Percentiles rank a stretch among this genome's conserved stretches.
phyloP scores from a whole-genome alignment of 2,113 vertebrate species.

The Clinocottus analis region DNA sequence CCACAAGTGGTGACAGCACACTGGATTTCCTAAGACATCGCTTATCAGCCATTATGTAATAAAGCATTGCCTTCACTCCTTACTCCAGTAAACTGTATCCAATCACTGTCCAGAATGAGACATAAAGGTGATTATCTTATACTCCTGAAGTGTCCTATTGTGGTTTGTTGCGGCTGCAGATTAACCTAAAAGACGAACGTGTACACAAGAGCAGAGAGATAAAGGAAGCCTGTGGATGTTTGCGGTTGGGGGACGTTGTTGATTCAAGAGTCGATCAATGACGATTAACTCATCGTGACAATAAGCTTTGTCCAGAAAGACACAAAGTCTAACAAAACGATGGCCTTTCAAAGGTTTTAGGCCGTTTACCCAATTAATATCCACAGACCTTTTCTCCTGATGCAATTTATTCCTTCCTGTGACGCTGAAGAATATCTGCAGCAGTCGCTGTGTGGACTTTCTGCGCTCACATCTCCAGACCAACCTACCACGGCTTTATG shows the following conservation, averaged over 20 bases:
- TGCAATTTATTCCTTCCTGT: not conserved
- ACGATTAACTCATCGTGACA: slow-evolving; percentile 21
- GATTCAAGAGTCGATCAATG: slow-evolving; percentile 3
- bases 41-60: not conserved
- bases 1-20: not conserved
- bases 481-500: not conserved
- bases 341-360: slow-evolving; percentile 11
- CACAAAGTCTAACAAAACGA: not conserved
- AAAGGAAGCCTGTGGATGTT: not conserved
- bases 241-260: not conserved
- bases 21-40: no score
- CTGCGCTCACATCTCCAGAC: not conserved
- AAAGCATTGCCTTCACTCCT: not conserved
- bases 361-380: slow-evolving; percentile 26
- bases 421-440: slow-evolving; percentile 1
- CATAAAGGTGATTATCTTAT: not conserved
- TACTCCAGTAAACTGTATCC: not conserved
- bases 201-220: not conserved
- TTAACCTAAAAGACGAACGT: not conserved
- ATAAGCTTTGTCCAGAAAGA: slow-evolving; percentile 3
- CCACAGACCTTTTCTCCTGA: slow-evolving; percentile 26
- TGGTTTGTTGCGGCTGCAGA: not conserved
- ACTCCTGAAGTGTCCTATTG: not conserved
- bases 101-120: not conserved
- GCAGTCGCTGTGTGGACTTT: not conserved